Base-by-base conservation (phyloP, 1,140 invertebrate species). In the Catajapyx aquilonaris region DNA sequence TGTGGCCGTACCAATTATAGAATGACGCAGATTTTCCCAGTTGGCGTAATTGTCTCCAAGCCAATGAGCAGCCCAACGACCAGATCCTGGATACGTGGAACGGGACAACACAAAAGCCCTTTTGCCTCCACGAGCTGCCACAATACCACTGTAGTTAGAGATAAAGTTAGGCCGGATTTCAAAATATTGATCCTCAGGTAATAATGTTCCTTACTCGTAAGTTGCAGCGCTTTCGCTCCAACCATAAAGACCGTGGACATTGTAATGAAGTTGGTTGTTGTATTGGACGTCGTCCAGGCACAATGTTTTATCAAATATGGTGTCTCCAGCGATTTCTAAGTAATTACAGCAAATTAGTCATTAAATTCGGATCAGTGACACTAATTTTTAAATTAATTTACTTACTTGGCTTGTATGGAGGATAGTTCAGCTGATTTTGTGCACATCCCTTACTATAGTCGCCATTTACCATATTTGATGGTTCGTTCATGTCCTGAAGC, bases 31-130 rank as follows among this genome's bases (percentile, higher is more conserved):
- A 42, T 66, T 55, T 5, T 48, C 42, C 65, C 64, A 69, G 9
- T 46, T 44, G 4, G 58, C 56, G 1, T 38, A 48, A 46, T 69
- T 64, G 44, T 67, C 66, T 13, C 64, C 65, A 5, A 56, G 48
- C 69, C 70, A 74, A 41, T 73, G 68, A 21, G 56, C 59, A 34
- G 53, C 57, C 48, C 57, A 68, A 31, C 56, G 44, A 17, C 70
- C 69, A 37, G 54, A 52, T 21, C 68, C 60, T 3, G 60, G 41
- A 49, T 59, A 71, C 1, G 64, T 67, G 11, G 66, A 66, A 20
- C 66, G 46, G 17, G 62, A 57, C 10, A 68, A 51, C 0, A 66
- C 45, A n/a, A 55, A 55, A 10, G 50, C 41, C 10, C 55, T 11
- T 33, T 48, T 44, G 3, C 41, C 42, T 13, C 35, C 38, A 39